Percentiles rank a stretch among this genome's conserved stretches.
Evolutionary conservation across 2,888 invertebrate species (phyloP).

Genomic region (Drosophila neotestacea): DNA sequence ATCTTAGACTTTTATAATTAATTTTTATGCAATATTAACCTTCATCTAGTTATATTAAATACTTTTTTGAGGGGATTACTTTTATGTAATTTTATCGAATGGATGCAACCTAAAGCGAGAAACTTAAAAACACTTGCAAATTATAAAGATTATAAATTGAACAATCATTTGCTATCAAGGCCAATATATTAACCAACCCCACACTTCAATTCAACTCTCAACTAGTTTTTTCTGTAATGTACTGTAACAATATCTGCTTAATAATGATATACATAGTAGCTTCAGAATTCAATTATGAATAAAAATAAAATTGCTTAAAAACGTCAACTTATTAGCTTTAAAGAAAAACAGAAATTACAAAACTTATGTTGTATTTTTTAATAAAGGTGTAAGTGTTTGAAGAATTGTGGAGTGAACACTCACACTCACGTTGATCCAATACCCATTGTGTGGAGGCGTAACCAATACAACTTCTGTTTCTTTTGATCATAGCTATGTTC

Average conservation of each 20-base stretch:
- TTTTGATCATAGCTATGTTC: constrained; percentile 25
- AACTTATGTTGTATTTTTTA: constrained; percentile 1
- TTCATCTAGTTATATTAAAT: constrained; percentile 74
- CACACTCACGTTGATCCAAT: constrained; percentile 11
- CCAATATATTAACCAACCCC: constrained; percentile 48
- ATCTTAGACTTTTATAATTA: constrained; percentile 59
- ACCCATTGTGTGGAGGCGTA: constrained; percentile 14
- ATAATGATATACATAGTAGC: constrained; percentile 6
- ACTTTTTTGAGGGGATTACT: constrained; percentile 57
- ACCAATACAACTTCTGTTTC: constrained; percentile 14
- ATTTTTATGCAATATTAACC: constrained; percentile 67
- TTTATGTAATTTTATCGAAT: constrained; percentile 33
- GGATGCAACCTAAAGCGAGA: constrained; percentile 37
- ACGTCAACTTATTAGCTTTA: constrained; percentile 5
- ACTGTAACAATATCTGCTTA: constrained; percentile 41
- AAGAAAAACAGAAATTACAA: constrained; percentile 38
- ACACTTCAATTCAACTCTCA: constrained; percentile 25
- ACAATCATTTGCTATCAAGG: constrained; percentile 73
- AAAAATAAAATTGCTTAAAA: constrained; percentile 20
- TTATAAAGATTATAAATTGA: constrained; percentile 37
- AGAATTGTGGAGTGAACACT: constrained; percentile 9
- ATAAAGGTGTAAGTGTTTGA: background rate
- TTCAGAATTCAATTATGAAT: constrained; percentile 28
- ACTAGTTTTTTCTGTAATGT: constrained; percentile 2
- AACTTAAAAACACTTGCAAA: constrained; percentile 45